Evolutionary conservation across 2,113 vertebrate species (phyloP).

Genomic region (Columbina picui): DNA sequence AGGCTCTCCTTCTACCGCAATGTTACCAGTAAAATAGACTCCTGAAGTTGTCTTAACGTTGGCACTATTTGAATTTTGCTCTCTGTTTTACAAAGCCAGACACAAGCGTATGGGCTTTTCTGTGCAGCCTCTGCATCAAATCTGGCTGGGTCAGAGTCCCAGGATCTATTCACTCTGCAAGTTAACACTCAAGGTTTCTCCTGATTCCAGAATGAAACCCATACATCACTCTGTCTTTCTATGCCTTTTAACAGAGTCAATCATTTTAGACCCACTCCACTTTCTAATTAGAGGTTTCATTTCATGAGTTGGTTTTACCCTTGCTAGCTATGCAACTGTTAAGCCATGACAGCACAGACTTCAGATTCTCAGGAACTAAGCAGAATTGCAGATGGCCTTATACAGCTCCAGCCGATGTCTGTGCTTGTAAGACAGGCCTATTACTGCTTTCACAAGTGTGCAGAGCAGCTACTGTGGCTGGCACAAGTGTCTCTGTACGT

Average conservation of each 20-base stretch:
- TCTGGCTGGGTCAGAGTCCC: no score
- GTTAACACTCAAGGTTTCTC: not conserved
- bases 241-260: not conserved
- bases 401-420: not conserved
- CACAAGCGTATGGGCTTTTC: accelerated
- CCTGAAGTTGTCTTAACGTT: not conserved
- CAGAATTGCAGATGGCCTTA: not conserved
- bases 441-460: not conserved
- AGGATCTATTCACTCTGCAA: not conserved
- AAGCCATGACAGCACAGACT: not conserved
- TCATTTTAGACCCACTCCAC: not conserved
- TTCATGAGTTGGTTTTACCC: not conserved
- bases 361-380: not conserved
- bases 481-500: not conserved
- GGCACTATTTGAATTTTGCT: not conserved
- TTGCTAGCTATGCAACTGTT: not conserved
- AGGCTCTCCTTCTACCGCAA: not conserved
- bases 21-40: not conserved
- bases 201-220: not conserved
- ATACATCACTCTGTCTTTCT: not conserved
- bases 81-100: not conserved
- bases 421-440: not conserved
- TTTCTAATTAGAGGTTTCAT: not conserved
- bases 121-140: not conserved
- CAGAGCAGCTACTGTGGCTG: not conserved